These are phyloP conservation scores for Gobiocypris rarus DNA, from an alignment of 2,113 vertebrate species.

Conservation along the genomic window DNA sequence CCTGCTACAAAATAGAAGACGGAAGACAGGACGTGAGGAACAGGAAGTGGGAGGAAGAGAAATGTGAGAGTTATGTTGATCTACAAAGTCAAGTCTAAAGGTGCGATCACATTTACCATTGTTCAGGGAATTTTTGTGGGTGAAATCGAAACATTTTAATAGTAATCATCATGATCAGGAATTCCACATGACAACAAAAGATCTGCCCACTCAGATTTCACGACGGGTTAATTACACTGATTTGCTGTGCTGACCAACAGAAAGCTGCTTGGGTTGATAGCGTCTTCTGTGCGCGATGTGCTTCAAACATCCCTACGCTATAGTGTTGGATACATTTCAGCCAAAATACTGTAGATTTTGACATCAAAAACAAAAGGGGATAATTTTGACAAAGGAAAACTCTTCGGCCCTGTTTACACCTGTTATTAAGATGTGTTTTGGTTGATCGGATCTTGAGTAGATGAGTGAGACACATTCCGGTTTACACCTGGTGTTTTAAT, in stretches of 20 bases:
- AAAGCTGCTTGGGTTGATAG: neutral
- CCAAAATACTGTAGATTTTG: neutral
- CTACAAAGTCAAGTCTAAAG: neutral
- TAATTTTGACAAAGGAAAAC: too few relatives aligned
- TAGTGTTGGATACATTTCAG: neutral
- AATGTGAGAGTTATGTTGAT: neutral
- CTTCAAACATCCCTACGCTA: too few relatives aligned
- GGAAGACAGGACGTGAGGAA: neutral
- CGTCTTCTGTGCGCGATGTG: neutral
- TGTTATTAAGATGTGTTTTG: too few relatives aligned
- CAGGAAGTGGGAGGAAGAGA: neutral
- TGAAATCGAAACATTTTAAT: neutral
- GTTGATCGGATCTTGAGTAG: too few relatives aligned
- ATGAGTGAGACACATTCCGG: too few relatives aligned
- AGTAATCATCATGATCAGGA: neutral
- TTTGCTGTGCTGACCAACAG: neutral
- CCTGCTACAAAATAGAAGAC: conserved; percentile 21
- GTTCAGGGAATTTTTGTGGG: neutral
- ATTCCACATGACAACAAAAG: neutral
- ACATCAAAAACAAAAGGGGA: neutral
- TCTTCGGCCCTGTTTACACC: too few relatives aligned
- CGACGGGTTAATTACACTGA: neutral
- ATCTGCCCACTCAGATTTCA: neutral
- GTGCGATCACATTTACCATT: neutral
- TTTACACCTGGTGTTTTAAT: too few relatives aligned